Evolutionary conservation across 2,888 invertebrate genomes (phyloP).

Genomic region (Nemotelus pantherinus): DNA sequence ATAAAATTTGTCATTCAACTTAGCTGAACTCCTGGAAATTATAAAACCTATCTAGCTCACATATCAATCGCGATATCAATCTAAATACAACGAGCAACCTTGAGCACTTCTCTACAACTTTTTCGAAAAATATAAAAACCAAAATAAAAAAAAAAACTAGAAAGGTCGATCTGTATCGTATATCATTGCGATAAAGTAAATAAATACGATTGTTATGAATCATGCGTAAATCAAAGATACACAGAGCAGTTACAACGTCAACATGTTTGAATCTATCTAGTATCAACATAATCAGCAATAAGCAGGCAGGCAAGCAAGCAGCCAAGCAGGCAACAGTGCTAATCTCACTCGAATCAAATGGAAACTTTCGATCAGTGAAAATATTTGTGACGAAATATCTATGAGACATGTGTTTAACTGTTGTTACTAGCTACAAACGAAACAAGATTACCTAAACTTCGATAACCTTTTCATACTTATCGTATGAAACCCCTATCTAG

Average conservation of each 20-base stretch:
- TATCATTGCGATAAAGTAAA: not conserved
- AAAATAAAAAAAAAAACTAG: too few species aligned
- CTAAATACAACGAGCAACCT: too few species aligned
- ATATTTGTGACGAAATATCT: conserved; percentile 1
- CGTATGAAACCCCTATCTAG: not conserved
- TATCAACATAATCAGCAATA: too few species aligned
- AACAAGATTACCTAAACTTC: conserved; percentile 10
- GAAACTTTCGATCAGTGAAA: conserved; percentile 6
- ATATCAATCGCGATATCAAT: too few species aligned
- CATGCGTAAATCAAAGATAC: not conserved
- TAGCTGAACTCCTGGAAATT: too few species aligned
- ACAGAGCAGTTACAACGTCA: too few species aligned
- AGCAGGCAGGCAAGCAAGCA: not conserved
- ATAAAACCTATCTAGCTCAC: too few species aligned
- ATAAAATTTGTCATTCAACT: too few species aligned
- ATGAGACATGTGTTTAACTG: not conserved
- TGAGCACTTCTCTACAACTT: too few species aligned
- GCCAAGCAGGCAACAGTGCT: not conserved
- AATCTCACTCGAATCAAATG: not conserved
- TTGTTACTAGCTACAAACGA: not conserved
- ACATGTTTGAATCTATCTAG: too few species aligned
- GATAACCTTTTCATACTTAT: conserved; percentile 1
- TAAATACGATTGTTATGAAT: conserved; percentile 1
- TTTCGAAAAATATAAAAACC: too few species aligned
- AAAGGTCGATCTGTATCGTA: too few species aligned